Evolutionary conservation across 2,888 invertebrate genomes (phyloP), one percentile per base, ranked within the genome.

Genomic region (Taphrorychus bicolor): DNA sequence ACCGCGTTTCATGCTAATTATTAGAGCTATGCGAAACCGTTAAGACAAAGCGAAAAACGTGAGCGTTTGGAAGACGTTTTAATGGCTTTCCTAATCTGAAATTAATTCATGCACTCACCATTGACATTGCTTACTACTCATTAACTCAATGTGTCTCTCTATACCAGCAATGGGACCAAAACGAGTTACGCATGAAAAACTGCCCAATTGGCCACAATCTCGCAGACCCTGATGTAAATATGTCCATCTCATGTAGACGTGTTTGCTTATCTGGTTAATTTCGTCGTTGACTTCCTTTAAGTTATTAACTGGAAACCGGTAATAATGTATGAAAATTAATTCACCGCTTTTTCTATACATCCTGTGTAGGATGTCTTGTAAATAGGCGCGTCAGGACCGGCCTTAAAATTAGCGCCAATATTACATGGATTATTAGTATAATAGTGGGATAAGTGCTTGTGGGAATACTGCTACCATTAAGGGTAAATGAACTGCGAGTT

Each of bases 261-360:
- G 22, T 53, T 53, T 53, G 22, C 23, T 53, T 49, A 49, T 49
- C 49, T 9, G 19, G 21, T 51, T 51, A 19, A 64, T 52, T 52
- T 64, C 40, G 64, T 41, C 19, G 57, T 18, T 21, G 23, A 52
- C 41, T 58, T 58, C 63, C 51, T 58, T 21, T 23, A 58, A 19
- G 24, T 64, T 59, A 40, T 24, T 58, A 64, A 53, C 45, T 23
- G 40, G 22, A 51, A 57, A 63, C 57, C 24, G 48, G 45, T 5
- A 48, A 42, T 72, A 71, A 72, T 72, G 52, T 69, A 72, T 72
- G 67, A 66, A 72, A 72, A 72, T 71, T 58, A 70, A 72, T 70
- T 70, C 71, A 70, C 52, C 42, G 56, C 70, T 64, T 60, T 71
- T 57, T 71, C 59, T 59, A 49, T 66, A 67, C 71, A 71, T 72